Conservation (phyloP, 2,797 vertebrate species). For the Lateolabrax maculatus region DNA sequence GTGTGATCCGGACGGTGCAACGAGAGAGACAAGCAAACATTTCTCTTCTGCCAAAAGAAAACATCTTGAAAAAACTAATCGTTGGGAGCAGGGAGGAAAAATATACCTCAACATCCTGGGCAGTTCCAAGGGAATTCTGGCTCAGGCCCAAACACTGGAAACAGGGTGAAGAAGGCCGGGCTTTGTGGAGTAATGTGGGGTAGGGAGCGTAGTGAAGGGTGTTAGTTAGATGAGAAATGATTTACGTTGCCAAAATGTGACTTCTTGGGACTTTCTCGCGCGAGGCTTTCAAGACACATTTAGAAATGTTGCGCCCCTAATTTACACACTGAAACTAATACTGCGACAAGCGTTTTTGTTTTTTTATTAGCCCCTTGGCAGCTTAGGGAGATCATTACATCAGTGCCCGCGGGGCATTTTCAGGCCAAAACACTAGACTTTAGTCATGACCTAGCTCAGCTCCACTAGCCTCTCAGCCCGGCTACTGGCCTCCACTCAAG, state of each 20-base stretch:
- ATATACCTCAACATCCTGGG: slow-evolving; percentile 80
- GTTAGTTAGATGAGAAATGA: slow-evolving; percentile 43
- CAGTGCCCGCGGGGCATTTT: slow-evolving; percentile 64
- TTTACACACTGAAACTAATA: slow-evolving; percentile 8
- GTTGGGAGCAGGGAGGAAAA: slow-evolving; percentile 71
- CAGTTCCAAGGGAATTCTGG: slow-evolving; percentile 74
- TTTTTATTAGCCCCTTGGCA: slow-evolving; percentile 7
- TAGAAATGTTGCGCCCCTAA: too few relatives aligned
- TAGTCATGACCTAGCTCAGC: slow-evolving; percentile 72
- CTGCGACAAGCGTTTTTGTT: neutral
- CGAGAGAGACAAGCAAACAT: slow-evolving; percentile 68
- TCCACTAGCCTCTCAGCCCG: slow-evolving; percentile 75
- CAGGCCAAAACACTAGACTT: slow-evolving; percentile 74
- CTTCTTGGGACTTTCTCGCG: slow-evolving; percentile 1
- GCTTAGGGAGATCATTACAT: slow-evolving; percentile 56
- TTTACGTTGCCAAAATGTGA: slow-evolving; percentile 47
- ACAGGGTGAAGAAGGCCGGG: slow-evolving; percentile 71
- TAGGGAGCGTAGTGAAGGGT: slow-evolving; percentile 39
- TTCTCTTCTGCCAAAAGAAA: slow-evolving; percentile 70
- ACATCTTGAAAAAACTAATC: slow-evolving; percentile 66
- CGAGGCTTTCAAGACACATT: neutral
- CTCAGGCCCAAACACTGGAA: slow-evolving; percentile 65
- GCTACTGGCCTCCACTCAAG: slow-evolving; percentile 76
- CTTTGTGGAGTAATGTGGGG: slow-evolving; percentile 70
- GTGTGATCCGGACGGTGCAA: slow-evolving; percentile 44